phyloP scores from a whole-genome alignment of 2,888 invertebrate species.

The Morpho helenor region DNA sequence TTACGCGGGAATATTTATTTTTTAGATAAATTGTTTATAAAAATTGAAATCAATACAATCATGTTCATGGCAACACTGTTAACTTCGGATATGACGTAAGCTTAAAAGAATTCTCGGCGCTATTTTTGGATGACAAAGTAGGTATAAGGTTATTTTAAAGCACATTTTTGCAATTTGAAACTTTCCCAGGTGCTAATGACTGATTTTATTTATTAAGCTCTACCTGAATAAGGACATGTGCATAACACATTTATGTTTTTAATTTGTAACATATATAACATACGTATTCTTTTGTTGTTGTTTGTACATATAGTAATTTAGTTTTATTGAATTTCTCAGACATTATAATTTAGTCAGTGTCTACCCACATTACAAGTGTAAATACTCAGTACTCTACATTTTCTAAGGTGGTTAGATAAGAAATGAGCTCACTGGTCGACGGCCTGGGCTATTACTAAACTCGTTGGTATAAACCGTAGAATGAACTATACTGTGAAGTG shows the following conservation, averaged over 20 bases:
- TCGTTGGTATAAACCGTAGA: too few species aligned
- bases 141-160: constrained; percentile 66
- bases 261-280: neutral
- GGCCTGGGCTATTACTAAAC: too few species aligned
- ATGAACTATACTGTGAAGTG: too few species aligned
- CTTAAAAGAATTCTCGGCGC: constrained; percentile 49
- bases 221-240: neutral
- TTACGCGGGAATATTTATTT: neutral
- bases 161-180: constrained; percentile 75
- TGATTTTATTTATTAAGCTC: constrained; percentile 17
- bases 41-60: constrained; percentile 17
- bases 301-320: neutral
- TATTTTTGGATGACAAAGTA: constrained; percentile 72
- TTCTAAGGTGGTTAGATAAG: too few species aligned
- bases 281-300: neutral
- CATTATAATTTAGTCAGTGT: too few species aligned
- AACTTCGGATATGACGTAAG: constrained; percentile 56
- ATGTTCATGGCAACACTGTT: constrained; percentile 42
- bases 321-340: neutral
- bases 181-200: constrained; percentile 47
- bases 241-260: neutral
- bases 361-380: too few species aligned
- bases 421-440: too few species aligned
- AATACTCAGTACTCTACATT: too few species aligned
- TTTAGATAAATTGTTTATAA: constrained; percentile 14